Percentiles rank a stretch among this genome's conserved stretches.
These are phyloP conservation scores for Andrena haemorrhoa DNA, from an alignment of 2,888 invertebrate species.

Conservation along the genomic window DNA sequence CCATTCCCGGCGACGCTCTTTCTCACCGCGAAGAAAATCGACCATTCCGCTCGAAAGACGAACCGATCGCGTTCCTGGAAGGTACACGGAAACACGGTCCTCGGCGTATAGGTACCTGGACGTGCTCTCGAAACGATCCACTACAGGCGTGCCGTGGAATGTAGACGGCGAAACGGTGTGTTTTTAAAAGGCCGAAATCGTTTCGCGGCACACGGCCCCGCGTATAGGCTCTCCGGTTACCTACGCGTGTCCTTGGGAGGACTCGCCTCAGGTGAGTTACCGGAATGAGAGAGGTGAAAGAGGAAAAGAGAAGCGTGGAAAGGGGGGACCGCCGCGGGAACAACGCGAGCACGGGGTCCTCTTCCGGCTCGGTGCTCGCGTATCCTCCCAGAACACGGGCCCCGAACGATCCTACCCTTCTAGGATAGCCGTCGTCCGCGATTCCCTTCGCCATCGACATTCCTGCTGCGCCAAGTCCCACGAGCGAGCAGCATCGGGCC, in stretches of 20 bases:
- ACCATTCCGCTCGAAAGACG: slow-evolving; percentile 22
- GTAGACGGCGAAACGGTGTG: slow-evolving; percentile 78
- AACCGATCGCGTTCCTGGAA: slow-evolving; percentile 28
- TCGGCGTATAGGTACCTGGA: slow-evolving; percentile 42
- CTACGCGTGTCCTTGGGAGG: slow-evolving; percentile 82
- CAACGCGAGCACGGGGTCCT: slow-evolving; percentile 52
- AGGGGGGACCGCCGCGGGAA: slow-evolving; percentile 14
- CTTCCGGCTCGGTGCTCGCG: slow-evolving; percentile 72
- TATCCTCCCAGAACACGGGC: slow-evolving; percentile 46
- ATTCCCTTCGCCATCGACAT: slow-evolving; percentile 3
- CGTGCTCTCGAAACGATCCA: slow-evolving; percentile 44
- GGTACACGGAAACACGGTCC: slow-evolving; percentile 37
- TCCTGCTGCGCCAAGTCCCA: slow-evolving; percentile 51
- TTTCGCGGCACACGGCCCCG: slow-evolving; percentile 79
- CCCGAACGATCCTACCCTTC: slow-evolving; percentile 24
- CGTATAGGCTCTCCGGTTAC: slow-evolving; percentile 80
- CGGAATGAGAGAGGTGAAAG: slow-evolving; percentile 53
- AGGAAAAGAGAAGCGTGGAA: slow-evolving; percentile 29
- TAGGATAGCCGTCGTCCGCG: background rate
- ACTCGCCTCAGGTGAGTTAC: slow-evolving; percentile 68
- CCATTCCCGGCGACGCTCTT: background rate
- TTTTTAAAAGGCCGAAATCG: slow-evolving; percentile 82
- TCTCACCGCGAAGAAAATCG: slow-evolving; percentile 16
- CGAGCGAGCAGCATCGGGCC: slow-evolving; percentile 25
- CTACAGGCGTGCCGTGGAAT: slow-evolving; percentile 65